Percentiles rank a stretch among this genome's conserved stretches.
Evolutionary conservation across 2,113 vertebrate species (phyloP).

Genomic region (Nesoenas mayeri): DNA sequence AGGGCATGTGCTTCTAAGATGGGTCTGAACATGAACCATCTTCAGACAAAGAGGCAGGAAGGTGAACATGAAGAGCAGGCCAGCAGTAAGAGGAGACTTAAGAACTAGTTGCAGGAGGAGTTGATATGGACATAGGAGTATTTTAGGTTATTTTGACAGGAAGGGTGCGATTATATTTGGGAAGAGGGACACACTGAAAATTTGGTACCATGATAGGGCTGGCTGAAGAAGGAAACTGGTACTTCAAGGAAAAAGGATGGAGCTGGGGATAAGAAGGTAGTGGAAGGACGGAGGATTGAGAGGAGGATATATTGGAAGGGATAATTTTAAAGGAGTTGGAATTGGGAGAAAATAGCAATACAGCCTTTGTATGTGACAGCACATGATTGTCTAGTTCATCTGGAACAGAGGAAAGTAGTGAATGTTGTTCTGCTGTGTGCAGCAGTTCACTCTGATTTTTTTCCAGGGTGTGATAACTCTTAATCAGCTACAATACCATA

Average conservation of each 20-base stretch:
- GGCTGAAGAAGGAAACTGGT: not conserved
- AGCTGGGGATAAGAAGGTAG: not conserved
- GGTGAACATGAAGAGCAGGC: not conserved
- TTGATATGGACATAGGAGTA: not conserved
- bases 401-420: not conserved
- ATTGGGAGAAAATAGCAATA: not conserved
- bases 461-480: not conserved
- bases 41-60: not conserved
- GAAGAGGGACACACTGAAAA: not conserved
- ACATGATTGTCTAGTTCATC: not conserved
- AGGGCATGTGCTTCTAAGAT: too few relatives aligned
- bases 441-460: not conserved
- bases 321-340: not conserved
- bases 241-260: not conserved
- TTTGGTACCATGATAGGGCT: not conserved
- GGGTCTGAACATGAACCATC: not conserved
- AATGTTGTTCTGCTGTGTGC: not conserved
- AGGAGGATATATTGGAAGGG: not conserved
- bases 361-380: not conserved
- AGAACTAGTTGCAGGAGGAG: not conserved
- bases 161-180: not conserved
- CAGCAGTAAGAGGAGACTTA: not conserved
- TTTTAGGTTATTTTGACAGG: not conserved
- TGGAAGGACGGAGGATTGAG: not conserved
- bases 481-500: not conserved